Percentiles rank a stretch among this genome's conserved stretches.
Conservation (phyloP, 2,797 vertebrate species). For the Pitangus sulphuratus region DNA sequence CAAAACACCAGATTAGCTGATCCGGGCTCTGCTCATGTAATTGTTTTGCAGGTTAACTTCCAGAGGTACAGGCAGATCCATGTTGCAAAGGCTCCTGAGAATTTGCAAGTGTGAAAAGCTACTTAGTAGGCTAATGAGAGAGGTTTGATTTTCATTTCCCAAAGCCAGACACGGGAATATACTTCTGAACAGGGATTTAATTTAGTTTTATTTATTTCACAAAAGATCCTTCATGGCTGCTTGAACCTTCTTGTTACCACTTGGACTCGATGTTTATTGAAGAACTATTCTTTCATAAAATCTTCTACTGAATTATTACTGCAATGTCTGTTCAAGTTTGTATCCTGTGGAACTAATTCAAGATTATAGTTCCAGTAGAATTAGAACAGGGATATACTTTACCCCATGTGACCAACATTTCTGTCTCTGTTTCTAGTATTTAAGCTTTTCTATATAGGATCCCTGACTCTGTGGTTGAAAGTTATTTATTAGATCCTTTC, state of each 20-base stretch:
- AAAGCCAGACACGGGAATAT: background rate
- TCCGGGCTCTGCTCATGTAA: background rate
- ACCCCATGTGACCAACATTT: background rate
- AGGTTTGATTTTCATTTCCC: background rate
- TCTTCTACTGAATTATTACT: background rate
- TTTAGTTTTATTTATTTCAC: background rate
- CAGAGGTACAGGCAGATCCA: background rate
- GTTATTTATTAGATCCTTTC: slow-evolving; percentile 35
- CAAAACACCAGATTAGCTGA: background rate
- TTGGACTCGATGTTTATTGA: slow-evolving; percentile 22
- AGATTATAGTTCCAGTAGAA: slow-evolving; percentile 14
- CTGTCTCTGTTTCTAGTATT: background rate
- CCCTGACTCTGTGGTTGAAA: background rate
- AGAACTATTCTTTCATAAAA: background rate
- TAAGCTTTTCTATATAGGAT: background rate
- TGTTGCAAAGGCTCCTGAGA: background rate
- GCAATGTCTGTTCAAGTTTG: background rate
- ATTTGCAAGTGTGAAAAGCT: slow-evolving; percentile 4
- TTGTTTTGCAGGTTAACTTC: background rate
- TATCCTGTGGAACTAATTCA: slow-evolving; percentile 42
- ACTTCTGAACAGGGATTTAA: background rate
- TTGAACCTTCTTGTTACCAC: background rate
- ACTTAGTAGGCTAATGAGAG: background rate
- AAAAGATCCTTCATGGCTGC: background rate
- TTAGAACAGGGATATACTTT: slow-evolving; percentile 4